Evolutionary conservation across 2,797 vertebrate genomes (phyloP).

Genomic region (Anniella stebbinsi): DNA sequence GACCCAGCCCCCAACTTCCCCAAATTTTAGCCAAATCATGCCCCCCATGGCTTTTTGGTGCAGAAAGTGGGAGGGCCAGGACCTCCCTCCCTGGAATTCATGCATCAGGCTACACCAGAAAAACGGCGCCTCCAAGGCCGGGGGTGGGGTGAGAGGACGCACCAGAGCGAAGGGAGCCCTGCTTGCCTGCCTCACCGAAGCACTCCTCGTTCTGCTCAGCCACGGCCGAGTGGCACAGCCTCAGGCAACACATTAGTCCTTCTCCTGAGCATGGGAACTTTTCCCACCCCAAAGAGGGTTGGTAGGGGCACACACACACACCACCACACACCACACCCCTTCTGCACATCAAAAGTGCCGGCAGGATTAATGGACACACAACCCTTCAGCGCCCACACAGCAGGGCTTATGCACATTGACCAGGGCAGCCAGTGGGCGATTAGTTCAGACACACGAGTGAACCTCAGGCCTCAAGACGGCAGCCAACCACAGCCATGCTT

Average conservation of each 20-base stretch:
- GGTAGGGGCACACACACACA: no score
- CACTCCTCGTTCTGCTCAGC: background rate
- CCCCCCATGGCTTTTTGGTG: no score
- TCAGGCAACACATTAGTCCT: background rate
- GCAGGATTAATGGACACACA: background rate
- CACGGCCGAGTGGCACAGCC: background rate
- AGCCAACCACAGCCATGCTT: background rate
- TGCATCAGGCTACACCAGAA: no score
- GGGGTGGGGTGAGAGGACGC: background rate
- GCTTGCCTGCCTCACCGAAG: background rate
- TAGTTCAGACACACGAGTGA: background rate
- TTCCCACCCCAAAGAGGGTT: no score
- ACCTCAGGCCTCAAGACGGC: background rate
- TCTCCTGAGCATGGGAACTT: background rate
- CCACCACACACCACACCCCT: background rate
- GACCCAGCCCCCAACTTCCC: no score
- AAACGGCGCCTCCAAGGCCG: background rate
- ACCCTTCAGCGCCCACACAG: background rate
- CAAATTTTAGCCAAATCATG: no score
- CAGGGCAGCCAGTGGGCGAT: fast-evolving
- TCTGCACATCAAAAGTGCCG: background rate
- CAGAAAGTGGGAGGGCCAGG: no score
- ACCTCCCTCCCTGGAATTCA: no score
- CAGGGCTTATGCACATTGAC: background rate
- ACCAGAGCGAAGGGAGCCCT: background rate